These are phyloP conservation scores for Neotoma lepida DNA, from an alignment of 2,113 vertebrate species.

Conservation along the genomic window DNA sequence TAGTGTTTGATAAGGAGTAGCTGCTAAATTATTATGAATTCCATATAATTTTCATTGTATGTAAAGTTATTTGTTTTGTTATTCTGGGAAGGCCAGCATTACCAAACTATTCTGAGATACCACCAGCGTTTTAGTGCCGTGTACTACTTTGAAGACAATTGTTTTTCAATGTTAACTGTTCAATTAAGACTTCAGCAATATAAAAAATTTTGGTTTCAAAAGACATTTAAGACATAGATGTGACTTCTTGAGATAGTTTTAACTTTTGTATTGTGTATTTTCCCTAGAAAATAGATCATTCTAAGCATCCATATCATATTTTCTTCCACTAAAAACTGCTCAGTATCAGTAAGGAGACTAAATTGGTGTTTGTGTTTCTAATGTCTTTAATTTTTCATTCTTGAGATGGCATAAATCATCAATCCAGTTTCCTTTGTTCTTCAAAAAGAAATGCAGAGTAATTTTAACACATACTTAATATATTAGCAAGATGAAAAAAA, in stretches of 20 bases:
- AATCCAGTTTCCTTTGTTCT: neutral
- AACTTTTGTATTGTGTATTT: neutral
- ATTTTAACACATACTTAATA: neutral
- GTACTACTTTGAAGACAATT: neutral
- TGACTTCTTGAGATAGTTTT: neutral
- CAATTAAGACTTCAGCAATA: neutral
- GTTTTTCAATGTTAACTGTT: neutral
- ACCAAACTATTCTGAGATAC: neutral
- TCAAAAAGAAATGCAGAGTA: neutral
- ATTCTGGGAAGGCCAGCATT: neutral
- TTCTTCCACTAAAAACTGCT: neutral
- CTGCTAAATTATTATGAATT: neutral
- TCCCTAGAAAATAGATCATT: neutral
- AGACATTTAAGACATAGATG: neutral
- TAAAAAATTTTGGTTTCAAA: neutral
- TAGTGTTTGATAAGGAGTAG: neutral
- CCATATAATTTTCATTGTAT: neutral
- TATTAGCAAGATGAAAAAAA: neutral
- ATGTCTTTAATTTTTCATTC: neutral
- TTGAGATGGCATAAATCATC: neutral
- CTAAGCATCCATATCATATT: neutral
- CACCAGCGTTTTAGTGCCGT: neutral
- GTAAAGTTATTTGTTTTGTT: neutral
- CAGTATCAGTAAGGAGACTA: neutral
- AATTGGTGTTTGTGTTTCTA: neutral